Conservation (phyloP, 2,888 invertebrate genomes). For the Brenthis hecate region DNA sequence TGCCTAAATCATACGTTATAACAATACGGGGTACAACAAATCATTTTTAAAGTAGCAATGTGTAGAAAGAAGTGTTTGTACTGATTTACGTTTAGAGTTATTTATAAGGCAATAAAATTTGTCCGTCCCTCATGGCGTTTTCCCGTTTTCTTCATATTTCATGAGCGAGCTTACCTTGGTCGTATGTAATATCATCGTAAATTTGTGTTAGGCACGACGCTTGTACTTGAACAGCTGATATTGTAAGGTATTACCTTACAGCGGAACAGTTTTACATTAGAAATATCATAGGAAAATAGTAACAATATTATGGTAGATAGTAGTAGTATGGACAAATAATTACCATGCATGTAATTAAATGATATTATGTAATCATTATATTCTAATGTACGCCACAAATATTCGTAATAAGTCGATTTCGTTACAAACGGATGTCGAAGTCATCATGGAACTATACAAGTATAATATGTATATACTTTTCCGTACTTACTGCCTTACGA, state of each 20-base stretch:
- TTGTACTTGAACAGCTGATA: conserved; percentile 33
- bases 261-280: neutral
- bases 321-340: too few relatives aligned
- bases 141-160: conserved; percentile 39
- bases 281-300: conserved; percentile 1
- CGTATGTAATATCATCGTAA: conserved; percentile 29
- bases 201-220: conserved; percentile 32
- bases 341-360: too few relatives aligned
- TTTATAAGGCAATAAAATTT: conserved; percentile 40
- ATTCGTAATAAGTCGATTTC: too few relatives aligned
- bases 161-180: conserved; percentile 35
- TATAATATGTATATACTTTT: too few relatives aligned
- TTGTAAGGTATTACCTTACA: conserved; percentile 29
- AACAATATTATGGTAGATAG: too few relatives aligned
- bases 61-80: conserved; percentile 30
- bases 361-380: too few relatives aligned
- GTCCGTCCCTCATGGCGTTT: conserved; percentile 34
- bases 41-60: conserved; percentile 20
- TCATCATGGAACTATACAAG: too few relatives aligned
- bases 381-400: too few relatives aligned
- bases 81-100: conserved; percentile 36
- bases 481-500: too few relatives aligned
- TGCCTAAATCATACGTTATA: too few relatives aligned
- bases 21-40: neutral
- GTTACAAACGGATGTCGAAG: too few relatives aligned